phyloP scores from a whole-genome alignment of 2,888 invertebrate genomes.

The Sphaerophoria taeniata region DNA sequence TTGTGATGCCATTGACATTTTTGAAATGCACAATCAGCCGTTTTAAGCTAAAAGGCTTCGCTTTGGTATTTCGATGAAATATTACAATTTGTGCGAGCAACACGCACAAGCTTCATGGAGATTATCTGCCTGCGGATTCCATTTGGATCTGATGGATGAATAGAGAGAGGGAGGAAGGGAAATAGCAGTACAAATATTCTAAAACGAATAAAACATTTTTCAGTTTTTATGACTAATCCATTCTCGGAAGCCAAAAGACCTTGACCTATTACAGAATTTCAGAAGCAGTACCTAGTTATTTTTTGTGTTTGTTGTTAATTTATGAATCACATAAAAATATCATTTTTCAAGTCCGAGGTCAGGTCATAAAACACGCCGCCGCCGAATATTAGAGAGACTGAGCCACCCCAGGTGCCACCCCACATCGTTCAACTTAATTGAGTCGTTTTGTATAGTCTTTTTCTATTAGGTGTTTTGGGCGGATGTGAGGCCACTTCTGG shows the following conservation, averaged over 20 bases:
- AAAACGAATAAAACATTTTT: too few relatives aligned
- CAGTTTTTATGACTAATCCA: constrained; percentile 24
- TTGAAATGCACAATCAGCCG: constrained; percentile 41
- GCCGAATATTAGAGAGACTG: too few relatives aligned
- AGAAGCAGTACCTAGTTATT: constrained; percentile 13
- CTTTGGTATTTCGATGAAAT: constrained; percentile 40
- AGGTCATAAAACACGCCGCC: not conserved
- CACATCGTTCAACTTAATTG: constrained; percentile 31
- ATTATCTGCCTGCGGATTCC: too few relatives aligned
- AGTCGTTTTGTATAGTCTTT: constrained; percentile 12
- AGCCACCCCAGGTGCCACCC: too few relatives aligned
- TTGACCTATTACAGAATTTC: constrained; percentile 60
- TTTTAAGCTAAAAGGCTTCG: constrained; percentile 18
- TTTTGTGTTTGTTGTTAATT: constrained; percentile 32
- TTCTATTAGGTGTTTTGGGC: constrained; percentile 1
- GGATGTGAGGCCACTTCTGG: constrained; percentile 7
- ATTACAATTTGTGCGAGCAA: not conserved
- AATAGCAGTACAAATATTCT: too few relatives aligned
- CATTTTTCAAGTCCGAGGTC: constrained; percentile 43
- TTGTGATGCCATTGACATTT: constrained; percentile 40
- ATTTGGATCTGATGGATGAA: too few relatives aligned
- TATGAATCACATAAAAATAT: constrained; percentile 26
- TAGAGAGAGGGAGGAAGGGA: too few relatives aligned
- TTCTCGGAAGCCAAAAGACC: constrained; percentile 33
- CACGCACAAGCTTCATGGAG: too few relatives aligned